Base-by-base conservation (phyloP, 2,113 vertebrate genomes). In the Agapornis roseicollis region DNA sequence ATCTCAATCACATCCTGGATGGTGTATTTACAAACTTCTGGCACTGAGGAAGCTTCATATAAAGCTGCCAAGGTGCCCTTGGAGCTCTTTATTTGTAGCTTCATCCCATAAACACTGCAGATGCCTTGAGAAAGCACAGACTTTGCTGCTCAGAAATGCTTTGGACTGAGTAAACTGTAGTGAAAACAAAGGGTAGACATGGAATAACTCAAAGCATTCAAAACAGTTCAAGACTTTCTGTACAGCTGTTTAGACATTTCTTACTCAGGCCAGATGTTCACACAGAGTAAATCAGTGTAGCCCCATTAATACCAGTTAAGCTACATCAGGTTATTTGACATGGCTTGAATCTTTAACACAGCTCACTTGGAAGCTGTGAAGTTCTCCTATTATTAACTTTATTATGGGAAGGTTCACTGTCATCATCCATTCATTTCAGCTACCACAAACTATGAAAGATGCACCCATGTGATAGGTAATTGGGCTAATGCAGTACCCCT, bases 391-490 rank as follows among this genome's bases (percentile, higher is more conserved):
- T 66, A n/a, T 16, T 56, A 12, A 35, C 15, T 28, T 70, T 49
- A 52, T 20, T 20, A 39, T 33, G n/a, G 33, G 37, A 77, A 81
- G 8, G 3, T 84, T 81, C 42, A 19, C 33, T n/a, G 18, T 80
- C 42, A 33, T 82, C 31, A 52, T 37, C 9, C 27, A 17, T 47
- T 85, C 44, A 16, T 55, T 83, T 90, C 61, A 81, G 27, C 41
- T 41, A 6, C 31, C 37, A 49, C 33, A 44, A 56, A 25, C 37
- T 33, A 3, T 44, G 17, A 49, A 49, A 72, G 17, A 37, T 33
- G 19, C 4, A 55, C 5, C 24, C 17, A 50, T 69, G 17, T 63
- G 56, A 61, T 47, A 0, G 0, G 29, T 72, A 33, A 70, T 20
- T 68, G 33, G 13, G 39, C 39, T 93, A 46, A 77, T 4, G 1